Percentiles rank a stretch among this genome's conserved stretches.
These are phyloP conservation scores for Drosophila mettleri DNA, from an alignment of 2,888 invertebrate species.

Conservation along the genomic window DNA sequence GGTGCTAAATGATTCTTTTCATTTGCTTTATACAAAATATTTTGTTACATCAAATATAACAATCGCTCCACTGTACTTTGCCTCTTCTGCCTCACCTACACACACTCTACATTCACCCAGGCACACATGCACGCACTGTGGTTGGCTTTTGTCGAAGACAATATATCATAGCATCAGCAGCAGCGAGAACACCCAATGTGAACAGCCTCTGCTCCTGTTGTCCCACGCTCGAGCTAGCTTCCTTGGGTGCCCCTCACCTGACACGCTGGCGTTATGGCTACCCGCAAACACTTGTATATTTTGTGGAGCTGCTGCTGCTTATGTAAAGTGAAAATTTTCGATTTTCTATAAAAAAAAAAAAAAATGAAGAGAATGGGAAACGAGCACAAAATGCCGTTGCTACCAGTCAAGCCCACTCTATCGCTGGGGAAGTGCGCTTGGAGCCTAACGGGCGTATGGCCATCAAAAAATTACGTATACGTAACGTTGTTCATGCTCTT, in stretches of 20 bases:
- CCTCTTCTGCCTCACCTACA: conserved; percentile 32
- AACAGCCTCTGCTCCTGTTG: conserved; percentile 20
- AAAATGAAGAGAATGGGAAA: background rate
- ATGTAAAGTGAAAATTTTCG: conserved; percentile 80
- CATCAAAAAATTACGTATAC: conserved; percentile 79
- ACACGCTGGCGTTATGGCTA: conserved; percentile 52
- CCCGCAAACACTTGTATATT: conserved; percentile 72
- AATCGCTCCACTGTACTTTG: conserved; percentile 47
- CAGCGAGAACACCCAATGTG: conserved; percentile 50
- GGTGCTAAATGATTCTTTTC: background rate
- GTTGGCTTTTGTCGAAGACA: conserved; percentile 79
- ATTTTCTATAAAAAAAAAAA: conserved; percentile 64
- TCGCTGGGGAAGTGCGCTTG: conserved; percentile 29
- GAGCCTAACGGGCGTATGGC: conserved; percentile 54
- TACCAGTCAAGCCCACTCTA: conserved; percentile 6
- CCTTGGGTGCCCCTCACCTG: background rate
- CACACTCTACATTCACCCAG: conserved; percentile 13
- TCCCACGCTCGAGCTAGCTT: background rate
- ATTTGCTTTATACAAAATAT: background rate
- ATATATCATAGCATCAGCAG: conserved; percentile 79
- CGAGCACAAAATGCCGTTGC: conserved; percentile 52
- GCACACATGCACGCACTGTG: conserved; percentile 47
- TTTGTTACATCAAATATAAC: background rate
- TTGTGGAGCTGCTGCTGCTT: conserved; percentile 53
- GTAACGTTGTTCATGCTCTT: conserved; percentile 45